Evolutionary conservation across 2,113 vertebrate species (phyloP), one percentile per base, ranked within the genome.

Genomic region (Elephas maximus): DNA sequence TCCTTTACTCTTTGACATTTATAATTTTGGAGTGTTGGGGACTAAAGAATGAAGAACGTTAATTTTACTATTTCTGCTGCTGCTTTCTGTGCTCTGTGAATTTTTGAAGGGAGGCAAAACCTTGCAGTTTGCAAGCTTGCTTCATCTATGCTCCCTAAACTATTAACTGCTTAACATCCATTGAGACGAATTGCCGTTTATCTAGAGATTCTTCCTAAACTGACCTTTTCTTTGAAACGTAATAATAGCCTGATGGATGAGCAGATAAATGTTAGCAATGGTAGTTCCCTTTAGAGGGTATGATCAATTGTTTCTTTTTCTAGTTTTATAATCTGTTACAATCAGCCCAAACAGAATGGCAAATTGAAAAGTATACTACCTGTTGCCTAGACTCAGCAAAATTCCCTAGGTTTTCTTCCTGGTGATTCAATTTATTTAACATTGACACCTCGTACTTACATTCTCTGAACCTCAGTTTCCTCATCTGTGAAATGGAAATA

Each of bases 1-100:
- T 74, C 28, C 88, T 92, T 97, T 92, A 53, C 3, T 88, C 45
- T 33, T 94, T 96, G 73, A 53, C 45, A 96, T 79, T 94, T 93
- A 94, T 90, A 60, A 90, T 90, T 73, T 84, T 15, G 20, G 63
- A 9, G 44, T 1, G 5, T 10, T 48, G 2, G 8, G 12, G 20
- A 57, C 57, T 57, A 41, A 90, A 90, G 79, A 91, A 57, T 41
- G 2, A 87, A 84, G 41, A 63, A 37, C 12, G 90, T 15, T 30
- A 84, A 78, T 93, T 95, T 88, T 93, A 1, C 23, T 23, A 89
- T 93, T 89, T 94, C 23, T n/a, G 5, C 8, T 93, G 8, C 0
- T 8, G 26, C 45, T 71, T 60, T 80, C 45, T 84, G 62, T 65
- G 62, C 26, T 62, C 88, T 90, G 53, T 94, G 28, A 45, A 26